Conservation (phyloP, 2,888 invertebrate genomes). For the Hofmannophila pseudospretella region DNA sequence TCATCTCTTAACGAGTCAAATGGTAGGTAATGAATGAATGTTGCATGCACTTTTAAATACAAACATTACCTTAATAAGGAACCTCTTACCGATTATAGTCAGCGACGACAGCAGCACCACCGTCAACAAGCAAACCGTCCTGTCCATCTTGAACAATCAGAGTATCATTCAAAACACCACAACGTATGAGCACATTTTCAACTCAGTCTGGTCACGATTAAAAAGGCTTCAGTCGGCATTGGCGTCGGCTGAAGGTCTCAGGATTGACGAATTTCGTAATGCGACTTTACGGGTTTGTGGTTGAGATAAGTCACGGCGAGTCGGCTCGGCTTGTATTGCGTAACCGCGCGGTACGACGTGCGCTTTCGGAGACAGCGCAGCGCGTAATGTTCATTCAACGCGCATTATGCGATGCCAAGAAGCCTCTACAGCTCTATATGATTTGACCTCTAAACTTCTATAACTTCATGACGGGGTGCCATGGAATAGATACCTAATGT, state of each 20-base stretch:
- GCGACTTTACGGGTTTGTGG: conserved; percentile 34
- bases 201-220: conserved; percentile 41
- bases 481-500: too few relatives aligned
- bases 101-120: conserved; percentile 42
- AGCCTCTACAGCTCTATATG: conserved; percentile 18
- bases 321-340: conserved; percentile 29
- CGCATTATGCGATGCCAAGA: conserved; percentile 13
- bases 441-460: conserved; percentile 16
- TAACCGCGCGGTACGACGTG: conserved; percentile 44
- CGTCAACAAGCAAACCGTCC: conserved; percentile 31
- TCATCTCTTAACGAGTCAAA: too few relatives aligned
- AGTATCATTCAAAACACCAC: conserved; percentile 36
- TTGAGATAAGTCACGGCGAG: conserved; percentile 33
- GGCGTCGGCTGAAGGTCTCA: conserved; percentile 47
- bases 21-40: too few relatives aligned
- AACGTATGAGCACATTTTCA: conserved; percentile 46
- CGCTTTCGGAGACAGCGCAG: conserved; percentile 52
- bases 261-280: conserved; percentile 55
- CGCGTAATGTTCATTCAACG: conserved; percentile 50
- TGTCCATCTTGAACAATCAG: conserved; percentile 42
- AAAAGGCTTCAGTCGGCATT: conserved; percentile 52
- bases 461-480: too few relatives aligned
- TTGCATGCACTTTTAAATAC: too few relatives aligned
- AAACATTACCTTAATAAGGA: too few relatives aligned
- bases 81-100: conserved; percentile 53